Evolutionary conservation across 2,113 vertebrate species (phyloP).

Genomic region (Scolopax mira): DNA sequence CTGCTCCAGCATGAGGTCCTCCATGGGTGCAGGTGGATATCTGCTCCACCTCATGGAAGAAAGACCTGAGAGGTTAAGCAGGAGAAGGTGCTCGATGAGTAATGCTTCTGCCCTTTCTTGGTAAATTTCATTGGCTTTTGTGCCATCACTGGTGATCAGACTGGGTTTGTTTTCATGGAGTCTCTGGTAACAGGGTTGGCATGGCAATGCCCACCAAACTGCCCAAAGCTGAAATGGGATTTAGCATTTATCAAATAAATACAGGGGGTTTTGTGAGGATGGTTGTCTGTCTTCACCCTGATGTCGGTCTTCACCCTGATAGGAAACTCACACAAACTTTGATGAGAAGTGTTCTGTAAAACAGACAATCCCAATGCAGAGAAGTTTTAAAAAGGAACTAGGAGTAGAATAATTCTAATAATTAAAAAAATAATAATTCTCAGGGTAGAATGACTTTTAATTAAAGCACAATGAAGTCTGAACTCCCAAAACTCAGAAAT

Average conservation of each 20-base stretch:
- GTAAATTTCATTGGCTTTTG: background rate
- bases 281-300: background rate
- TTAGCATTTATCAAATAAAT: background rate
- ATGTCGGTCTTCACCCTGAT: too few species aligned
- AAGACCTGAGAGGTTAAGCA: background rate
- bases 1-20: background rate
- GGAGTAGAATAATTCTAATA: background rate
- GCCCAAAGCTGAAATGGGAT: background rate
- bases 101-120: background rate
- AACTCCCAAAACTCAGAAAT: background rate
- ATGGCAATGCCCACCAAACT: background rate
- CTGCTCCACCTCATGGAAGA: background rate
- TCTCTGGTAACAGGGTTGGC: background rate
- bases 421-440: background rate
- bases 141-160: background rate
- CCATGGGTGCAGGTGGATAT: background rate
- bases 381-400: background rate
- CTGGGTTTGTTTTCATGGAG: background rate
- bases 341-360: background rate
- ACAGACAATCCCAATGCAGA: accelerated
- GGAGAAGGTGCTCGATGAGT: background rate
- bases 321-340: background rate
- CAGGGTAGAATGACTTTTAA: background rate
- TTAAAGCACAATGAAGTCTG: background rate
- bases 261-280: background rate